Base-by-base conservation (phyloP, 2,113 vertebrate genomes). In the Falcunculus frontatus region DNA sequence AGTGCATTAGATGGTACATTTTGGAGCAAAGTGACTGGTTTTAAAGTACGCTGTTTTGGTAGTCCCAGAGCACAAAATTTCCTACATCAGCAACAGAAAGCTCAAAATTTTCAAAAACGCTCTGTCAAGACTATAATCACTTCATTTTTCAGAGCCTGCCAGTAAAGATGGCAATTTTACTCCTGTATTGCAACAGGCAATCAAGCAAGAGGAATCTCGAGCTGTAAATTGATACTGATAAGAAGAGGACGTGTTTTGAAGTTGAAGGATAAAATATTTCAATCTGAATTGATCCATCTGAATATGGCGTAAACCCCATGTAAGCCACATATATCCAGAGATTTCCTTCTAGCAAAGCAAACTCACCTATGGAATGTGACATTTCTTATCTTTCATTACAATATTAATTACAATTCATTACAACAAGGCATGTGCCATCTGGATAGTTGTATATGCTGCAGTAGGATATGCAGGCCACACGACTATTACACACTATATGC, bases 251-350 rank as follows among this genome's bases (percentile, higher is more conserved):
- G 18, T 23, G 9, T 52, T 85, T 35, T 89, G 55, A 90, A 92
- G 16, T 50, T 63, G 17, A 79, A 56, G 11, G 50, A 73, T 68
- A 46, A 87, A 78, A 41, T 67, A 70, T 80, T 91, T 84, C 26
- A 22, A 13, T 60, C 33, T 59, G 18, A 53, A 41, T 32, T 70
- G 16, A 21, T 59, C 17, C 27, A 11, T 42, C 32, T 77, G 53
- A 68, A n/a, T 20, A 55, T 0, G 0, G 23, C 0, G 0, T 18
- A 89, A 85, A 60, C 3, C 22, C 9, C 13, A 60, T 3, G 14
- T 55, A 27, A 67, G 11, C 11, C 77, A 39, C 11, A 7, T 47
- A 18, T 16, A 49, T 35, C 30, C 50, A 65, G 33, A 73, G 8
- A 44, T 17, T 77, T 78, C 27, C 44, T 52, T 44, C 41, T 44